A percentile compares a stretch with the other conserved stretches of the same genome.
Conservation (phyloP, 2,797 vertebrate genomes). For the Poeciliopsis infans region DNA sequence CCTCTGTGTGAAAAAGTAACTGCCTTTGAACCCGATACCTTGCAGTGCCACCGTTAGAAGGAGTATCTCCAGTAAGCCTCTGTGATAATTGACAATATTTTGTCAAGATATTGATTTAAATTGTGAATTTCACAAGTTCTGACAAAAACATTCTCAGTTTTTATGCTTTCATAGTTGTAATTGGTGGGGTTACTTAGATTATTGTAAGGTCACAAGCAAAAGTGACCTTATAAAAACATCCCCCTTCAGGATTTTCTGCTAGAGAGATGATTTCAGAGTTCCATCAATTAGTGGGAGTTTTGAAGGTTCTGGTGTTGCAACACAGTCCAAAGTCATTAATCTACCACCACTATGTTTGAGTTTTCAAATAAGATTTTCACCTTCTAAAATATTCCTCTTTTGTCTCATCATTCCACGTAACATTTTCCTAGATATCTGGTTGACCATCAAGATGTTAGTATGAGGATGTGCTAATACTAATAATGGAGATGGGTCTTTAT, state of each 20-base stretch:
- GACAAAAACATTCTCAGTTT: neutral
- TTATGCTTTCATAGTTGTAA: neutral
- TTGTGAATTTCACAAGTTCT: neutral
- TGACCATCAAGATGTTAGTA: neutral
- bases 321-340: neutral
- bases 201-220: neutral
- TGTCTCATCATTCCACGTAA: neutral
- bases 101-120: neutral
- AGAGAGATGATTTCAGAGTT: neutral
- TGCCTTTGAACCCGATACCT: neutral
- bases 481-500: too few species aligned
- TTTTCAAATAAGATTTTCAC: neutral
- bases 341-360: neutral
- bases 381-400: neutral
- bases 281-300: too few species aligned
- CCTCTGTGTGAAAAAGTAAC: neutral
- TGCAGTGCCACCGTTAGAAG: neutral
- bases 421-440: neutral
- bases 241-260: neutral
- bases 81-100: neutral
- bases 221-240: neutral
- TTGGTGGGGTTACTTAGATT: neutral
- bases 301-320: neutral
- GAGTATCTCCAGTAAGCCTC: neutral
- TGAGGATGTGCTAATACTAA: neutral